A percentile compares a stretch with the other conserved stretches of the same genome.
Conservation (phyloP, 2,797 vertebrate species). For the Scyliorhinus canicula region DNA sequence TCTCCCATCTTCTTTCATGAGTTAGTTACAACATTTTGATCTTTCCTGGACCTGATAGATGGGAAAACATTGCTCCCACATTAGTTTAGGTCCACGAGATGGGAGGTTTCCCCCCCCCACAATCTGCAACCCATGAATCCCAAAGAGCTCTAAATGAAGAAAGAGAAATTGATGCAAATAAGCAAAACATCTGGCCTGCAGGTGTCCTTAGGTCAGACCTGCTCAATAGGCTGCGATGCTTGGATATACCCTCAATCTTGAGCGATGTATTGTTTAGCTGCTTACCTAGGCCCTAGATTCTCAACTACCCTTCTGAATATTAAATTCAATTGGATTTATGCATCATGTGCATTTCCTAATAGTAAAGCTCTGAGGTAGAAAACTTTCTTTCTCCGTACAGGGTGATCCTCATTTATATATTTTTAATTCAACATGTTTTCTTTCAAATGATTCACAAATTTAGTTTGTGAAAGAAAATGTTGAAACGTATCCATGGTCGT, state of each 20-base stretch:
- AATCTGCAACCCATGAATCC: neutral
- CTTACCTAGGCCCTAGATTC: neutral
- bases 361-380: neutral
- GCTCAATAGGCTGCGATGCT: neutral
- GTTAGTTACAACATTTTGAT: neutral
- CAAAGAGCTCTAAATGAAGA: neutral
- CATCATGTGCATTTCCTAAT: neutral
- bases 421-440: neutral
- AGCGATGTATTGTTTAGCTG: neutral
- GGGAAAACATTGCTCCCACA: neutral
- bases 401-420: neutral
- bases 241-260: neutral
- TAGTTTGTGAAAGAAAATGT: neutral
- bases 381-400: neutral
- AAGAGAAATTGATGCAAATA: neutral
- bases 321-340: neutral
- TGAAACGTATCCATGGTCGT: neutral
- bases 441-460: neutral
- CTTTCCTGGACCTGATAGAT: neutral
- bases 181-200: neutral
- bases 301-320: neutral
- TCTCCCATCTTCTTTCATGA: neutral
- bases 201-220: neutral
- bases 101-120: neutral
- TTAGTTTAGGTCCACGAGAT: neutral